Evolutionary conservation across 2,797 vertebrate genomes (phyloP), one percentile per base, ranked within the genome.

Genomic region (Corythornis leucogaster): DNA sequence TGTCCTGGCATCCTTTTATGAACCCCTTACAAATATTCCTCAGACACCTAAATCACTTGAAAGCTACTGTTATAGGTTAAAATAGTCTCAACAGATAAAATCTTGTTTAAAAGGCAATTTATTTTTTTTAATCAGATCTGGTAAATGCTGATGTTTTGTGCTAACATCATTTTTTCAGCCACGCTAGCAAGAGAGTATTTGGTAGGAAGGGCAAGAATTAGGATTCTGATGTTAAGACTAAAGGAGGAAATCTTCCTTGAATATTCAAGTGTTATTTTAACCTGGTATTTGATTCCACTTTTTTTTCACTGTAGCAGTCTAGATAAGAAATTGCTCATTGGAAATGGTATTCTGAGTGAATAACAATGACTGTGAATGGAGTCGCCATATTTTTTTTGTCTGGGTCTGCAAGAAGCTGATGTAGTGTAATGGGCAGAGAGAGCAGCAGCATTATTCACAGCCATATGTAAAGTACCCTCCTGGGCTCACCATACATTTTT

Each of bases 381-480:
- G 28, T 79, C 8, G 0, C 93, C 74, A 20, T 79, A 35, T 87
- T 78, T 85, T 89, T 89, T 85, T 77, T 58, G 84, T 76, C 93
- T 71, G 45, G 67, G 42, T 84, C 51, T 95, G 74, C 80, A 48
- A 89, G 91, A 68, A 71, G 63, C 82, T 85, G 80, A 86, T 95
- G 57, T 79, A 62, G 61, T 59, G 70, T 74, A 86, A 93, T 71
- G 76, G 92, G 57, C 17, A 86, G 77, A 61, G 77, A 57, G 87
- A 73, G 70, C 76, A 91, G 80, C 66, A 84, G 79, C 87, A 79
- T 95, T 91, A 92, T 86, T 93, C 92, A 93, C 28, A 91, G 82
- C 69, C 93, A n/a, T 94, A 94, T 94, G 93, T 79, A 94, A 94
- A 96, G 76, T 62, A 87, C 85, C 54, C 90, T 96, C 90, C 85